Base-by-base conservation (phyloP, 2,113 vertebrate genomes). In the Limanda limanda region DNA sequence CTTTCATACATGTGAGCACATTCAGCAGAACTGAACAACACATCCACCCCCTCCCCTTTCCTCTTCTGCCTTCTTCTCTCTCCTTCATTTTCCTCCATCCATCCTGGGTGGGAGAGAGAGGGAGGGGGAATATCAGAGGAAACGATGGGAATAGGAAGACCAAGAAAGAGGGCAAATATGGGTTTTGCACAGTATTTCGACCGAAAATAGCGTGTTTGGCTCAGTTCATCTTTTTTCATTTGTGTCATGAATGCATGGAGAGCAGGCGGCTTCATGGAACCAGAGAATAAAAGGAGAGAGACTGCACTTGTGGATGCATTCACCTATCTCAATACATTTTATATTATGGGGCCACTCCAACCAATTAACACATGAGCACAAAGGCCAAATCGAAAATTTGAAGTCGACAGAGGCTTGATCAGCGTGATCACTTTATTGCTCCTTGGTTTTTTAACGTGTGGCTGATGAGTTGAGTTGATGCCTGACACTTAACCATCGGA, bases 1-100 rank as follows among this genome's bases (percentile, higher is more conserved):
- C 86, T 93, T 91, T 89, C 88, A 88, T 90, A 92, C 86, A 91
- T 91, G 90, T 89, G 91, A 91, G 84, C 72, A 11, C 85, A 90
- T 92, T 93, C 86, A 88, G 88, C 78, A 91, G 77, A 91, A 87
- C 79, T 77, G 86, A 86, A 86, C 69, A 81, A 82, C 85, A 83
- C 78, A 88, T 79, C 82, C 87, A 86, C 82, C 79, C 69, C 91
- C 73, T 86, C 66, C 37, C 65, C 68, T 74, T 76, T 57, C 74
- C 76, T 86, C 56, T 77, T 45, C 75, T 71, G 62, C 80, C 76
- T 83, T 79, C 79, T 85, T 73, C 71, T 84, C 17, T 82, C 68
- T 82, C 68, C 70, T 71, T 76, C 76, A 15, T 59, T 42, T 67
- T 74, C 66, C 67, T 64, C 60, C 78, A 81, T 86, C 82, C 74